Evolutionary conservation across 2,888 invertebrate genomes (phyloP).

Genomic region (Drosophila stalkeri): DNA sequence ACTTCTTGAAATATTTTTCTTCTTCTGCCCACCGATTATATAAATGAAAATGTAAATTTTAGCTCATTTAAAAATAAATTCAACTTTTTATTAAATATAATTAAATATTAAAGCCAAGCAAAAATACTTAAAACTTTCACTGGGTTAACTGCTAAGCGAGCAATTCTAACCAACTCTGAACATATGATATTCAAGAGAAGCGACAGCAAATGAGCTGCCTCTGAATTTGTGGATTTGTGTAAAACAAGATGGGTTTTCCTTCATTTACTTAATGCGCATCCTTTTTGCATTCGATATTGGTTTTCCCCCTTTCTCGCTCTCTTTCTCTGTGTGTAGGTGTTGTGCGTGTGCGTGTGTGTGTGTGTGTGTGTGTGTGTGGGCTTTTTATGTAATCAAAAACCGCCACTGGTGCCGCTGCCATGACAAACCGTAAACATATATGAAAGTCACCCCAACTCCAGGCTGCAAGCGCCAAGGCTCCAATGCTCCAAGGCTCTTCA

Average conservation of each 20-base stretch:
- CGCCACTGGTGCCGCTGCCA: conserved; percentile 22
- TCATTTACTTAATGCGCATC: conserved; percentile 54
- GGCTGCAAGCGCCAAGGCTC: conserved; percentile 5
- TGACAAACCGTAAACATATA: conserved; percentile 21
- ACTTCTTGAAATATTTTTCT: no score
- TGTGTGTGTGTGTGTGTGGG: conserved; percentile 9
- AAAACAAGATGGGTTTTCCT: conserved; percentile 20
- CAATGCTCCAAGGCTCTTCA: conserved; percentile 17
- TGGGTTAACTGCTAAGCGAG: not conserved
- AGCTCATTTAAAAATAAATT: no score
- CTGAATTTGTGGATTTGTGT: conserved; percentile 18
- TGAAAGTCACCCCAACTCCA: not conserved
- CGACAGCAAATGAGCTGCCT: conserved; percentile 13
- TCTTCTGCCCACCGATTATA: no score
- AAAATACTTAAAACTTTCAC: no score
- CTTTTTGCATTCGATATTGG: conserved; percentile 39
- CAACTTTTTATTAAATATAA: no score
- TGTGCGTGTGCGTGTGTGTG: conserved; percentile 1
- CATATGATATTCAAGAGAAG: not conserved
- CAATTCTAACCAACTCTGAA: not conserved
- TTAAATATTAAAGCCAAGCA: no score
- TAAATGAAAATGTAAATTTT: no score
- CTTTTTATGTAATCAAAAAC: conserved; percentile 49
- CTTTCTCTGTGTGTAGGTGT: not conserved
- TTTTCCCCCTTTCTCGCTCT: not conserved